Base-by-base conservation (phyloP, 2,113 vertebrate genomes). In the Phycodurus eques region DNA sequence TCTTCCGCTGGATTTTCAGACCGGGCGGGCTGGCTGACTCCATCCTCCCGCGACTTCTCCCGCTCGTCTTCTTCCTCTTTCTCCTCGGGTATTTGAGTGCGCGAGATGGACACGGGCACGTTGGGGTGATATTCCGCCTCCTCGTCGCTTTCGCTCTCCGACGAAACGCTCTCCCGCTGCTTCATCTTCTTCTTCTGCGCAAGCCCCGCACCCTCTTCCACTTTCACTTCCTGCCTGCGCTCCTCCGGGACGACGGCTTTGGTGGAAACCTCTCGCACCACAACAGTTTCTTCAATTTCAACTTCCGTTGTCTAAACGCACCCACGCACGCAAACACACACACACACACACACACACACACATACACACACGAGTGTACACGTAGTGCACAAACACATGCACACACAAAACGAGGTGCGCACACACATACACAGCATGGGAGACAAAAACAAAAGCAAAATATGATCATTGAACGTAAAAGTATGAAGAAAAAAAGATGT, bases 41-140 rank as follows among this genome's bases (percentile, higher is more conserved):
- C 35, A 3, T 39, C 35, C 2, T 79, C 80, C 59, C 0, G 53
- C 46, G 0, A 68, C 70, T 82, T 78, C 2, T 1, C 43, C 6
- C 0, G 15, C 72, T 80, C 72, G 39, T 76, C 67, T 22, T 66
- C 11, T 60, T 74, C 51, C 71, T 85, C 81, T 43, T 87, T 89
- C 83, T 95, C 95, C 85, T 96, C 96, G 14, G 91, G 93, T 73
- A 96, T 96, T 90, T 96, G 95, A 69, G 88, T 92, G 75, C 91
- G 88, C 54, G 92, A 93, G 86, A 92, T 88, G 43, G 92, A 88
- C 39, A 91, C 84, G 0, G 88, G 84, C 44, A 87, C 70, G 77
- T 95, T 92, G 60, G 96, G 95, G 66, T 92, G 95, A 90, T 97
- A 99, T 85, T 98, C 96, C 1, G 94, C 96, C 86, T 98, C 96